A percentile compares a stretch with the other conserved stretches of the same genome.
Evolutionary conservation across 35 echinoderm and acorn worm species (phyloP).

Genomic region (Strongylocentrotus purpuratus): DNA sequence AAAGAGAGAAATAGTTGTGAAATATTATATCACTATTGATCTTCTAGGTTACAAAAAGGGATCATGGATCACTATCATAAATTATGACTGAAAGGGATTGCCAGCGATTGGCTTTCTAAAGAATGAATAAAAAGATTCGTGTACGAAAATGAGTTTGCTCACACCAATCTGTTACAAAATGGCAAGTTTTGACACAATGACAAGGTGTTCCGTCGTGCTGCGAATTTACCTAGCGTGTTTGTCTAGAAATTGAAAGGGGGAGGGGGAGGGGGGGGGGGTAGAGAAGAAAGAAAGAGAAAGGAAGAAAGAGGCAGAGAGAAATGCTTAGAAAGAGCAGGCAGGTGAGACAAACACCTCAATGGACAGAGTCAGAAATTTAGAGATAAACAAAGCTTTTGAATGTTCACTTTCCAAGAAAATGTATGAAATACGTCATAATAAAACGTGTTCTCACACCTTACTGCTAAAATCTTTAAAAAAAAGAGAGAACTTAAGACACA

Average conservation of each 20-base stretch:
- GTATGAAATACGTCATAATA: neutral
- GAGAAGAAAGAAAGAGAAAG: neutral
- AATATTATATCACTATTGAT: neutral
- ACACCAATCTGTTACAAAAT: neutral
- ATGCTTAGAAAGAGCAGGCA: neutral
- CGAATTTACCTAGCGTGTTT: neutral
- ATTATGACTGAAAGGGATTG: neutral
- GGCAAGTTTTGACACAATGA: neutral
- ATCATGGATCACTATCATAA: neutral
- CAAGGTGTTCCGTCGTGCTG: neutral
- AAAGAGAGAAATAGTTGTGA: neutral
- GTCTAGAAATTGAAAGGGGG: neutral
- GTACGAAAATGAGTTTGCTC: neutral
- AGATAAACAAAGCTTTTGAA: no score
- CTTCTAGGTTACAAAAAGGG: neutral
- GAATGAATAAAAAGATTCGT: neutral
- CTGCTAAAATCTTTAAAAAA: neutral
- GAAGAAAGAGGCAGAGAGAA: neutral
- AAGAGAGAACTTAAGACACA: neutral
- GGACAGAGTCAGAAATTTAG: no score
- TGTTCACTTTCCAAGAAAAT: neutral
- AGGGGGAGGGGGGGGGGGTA: neutral
- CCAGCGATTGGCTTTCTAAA: neutral
- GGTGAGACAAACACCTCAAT: no score
- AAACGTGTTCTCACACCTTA: neutral